These are phyloP conservation scores for Diorhabda carinulata DNA, from an alignment of 1,140 invertebrate genomes.

Conservation along the genomic window DNA sequence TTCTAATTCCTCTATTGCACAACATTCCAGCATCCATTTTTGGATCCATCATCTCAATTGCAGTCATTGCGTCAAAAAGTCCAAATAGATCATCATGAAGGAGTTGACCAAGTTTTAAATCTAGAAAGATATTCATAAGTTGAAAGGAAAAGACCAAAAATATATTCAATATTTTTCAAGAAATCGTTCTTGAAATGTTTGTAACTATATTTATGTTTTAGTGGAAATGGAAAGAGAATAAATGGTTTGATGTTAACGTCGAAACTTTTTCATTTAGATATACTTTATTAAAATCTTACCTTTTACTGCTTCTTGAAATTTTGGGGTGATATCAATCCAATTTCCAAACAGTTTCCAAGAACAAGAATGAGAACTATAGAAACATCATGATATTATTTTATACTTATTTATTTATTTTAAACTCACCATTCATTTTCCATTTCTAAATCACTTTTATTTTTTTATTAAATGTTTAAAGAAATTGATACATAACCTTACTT, in stretches of 20 bases:
- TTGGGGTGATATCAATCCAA: slow-evolving; percentile 73
- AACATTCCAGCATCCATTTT: slow-evolving; percentile 99
- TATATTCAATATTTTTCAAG: not conserved
- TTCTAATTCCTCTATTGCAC: slow-evolving; percentile 81
- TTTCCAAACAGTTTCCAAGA: slow-evolving; percentile 43
- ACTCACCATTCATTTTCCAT: slow-evolving; percentile 19
- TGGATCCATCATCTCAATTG: slow-evolving; percentile 99
- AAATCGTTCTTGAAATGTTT: slow-evolving; percentile 10
- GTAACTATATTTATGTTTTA: slow-evolving; percentile 4
- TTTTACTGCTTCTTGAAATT: slow-evolving; percentile 71
- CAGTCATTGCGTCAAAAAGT: slow-evolving; percentile 97
- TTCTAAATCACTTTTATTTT: not conserved
- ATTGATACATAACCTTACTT: too few relatives aligned
- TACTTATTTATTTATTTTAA: not conserved
- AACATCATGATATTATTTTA: not conserved
- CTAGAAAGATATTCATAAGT: slow-evolving; percentile 49
- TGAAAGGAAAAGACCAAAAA: not conserved
- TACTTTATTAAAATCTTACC: slow-evolving; percentile 49
- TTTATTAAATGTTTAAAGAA: too few relatives aligned
- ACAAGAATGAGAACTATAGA: slow-evolving; percentile 5
- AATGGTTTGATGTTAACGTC: not conserved
- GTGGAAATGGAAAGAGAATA: not conserved
- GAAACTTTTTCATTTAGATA: not conserved
- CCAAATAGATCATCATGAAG: slow-evolving; percentile 85
- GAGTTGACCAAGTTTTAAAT: slow-evolving; percentile 81